Evolutionary conservation across 2,797 vertebrate species (phyloP), one percentile per base, ranked within the genome.

Genomic region (Acrossocheilus wenchowensis): DNA sequence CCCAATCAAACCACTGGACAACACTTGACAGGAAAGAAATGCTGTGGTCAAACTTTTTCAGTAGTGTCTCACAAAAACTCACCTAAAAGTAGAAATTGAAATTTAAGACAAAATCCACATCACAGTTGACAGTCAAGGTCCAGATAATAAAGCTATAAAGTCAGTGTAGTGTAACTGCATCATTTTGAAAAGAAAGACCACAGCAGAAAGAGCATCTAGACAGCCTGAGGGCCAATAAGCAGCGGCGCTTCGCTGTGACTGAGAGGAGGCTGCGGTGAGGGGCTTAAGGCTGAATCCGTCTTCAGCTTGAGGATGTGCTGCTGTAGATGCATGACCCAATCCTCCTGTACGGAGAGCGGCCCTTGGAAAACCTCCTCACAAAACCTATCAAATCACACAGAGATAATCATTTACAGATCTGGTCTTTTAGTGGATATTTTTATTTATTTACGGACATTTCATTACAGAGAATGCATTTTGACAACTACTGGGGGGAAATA

Each of bases 291-390:
- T 92, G 98, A 97, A 91, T 97, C 97, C 91, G 97, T 97, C 90
- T 97, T 98, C 92, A 97, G 96, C 21, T 97, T 96, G 92, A 97
- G 94, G 93, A 99, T 99, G 94, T 99, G 98, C 89, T 97, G 96
- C 91, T 98, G 97, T 82, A 98, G 95, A 90, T 99, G 98, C 66
- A 95, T 92, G 77, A 99, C 97, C 98, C 98, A 99, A 87, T 97
- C 95, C 90, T 97, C 97, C 88, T 99, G 98, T 80, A 99, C 95
- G 4, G 98, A 98, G 87, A 97, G 95, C 5, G 98, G 97, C 0
- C 98, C 98, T 0, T 96, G 96, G 91, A 99, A 99, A 87, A 98
- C 97, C 92, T 97, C 95, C 82, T 98, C 97, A 89, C 98, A 99
- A 92, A 99, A 99, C 95, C 98, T 99, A 90, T 26, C 45, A 52